Conservation (phyloP, 1,140 invertebrate species). For the Pygmarrhopalites habei region DNA sequence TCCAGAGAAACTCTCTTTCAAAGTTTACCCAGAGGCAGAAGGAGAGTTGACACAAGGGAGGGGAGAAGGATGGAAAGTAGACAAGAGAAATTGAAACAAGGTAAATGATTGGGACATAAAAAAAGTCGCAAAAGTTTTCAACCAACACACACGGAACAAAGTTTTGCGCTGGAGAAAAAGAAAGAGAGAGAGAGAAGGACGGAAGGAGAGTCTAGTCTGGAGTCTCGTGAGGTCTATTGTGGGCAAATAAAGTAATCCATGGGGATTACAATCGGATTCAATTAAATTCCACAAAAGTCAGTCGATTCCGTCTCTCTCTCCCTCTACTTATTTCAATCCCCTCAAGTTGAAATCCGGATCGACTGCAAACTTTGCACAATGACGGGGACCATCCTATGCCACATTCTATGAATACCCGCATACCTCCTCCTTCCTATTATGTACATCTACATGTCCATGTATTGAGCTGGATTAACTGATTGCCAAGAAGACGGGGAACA, state of each 20-base stretch:
- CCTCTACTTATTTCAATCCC: too few species aligned
- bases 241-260: constrained; percentile 25
- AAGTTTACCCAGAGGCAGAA: background rate
- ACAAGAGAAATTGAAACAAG: constrained; percentile 32
- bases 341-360: background rate
- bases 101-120: constrained; percentile 34
- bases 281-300: constrained; percentile 28
- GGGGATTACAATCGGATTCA: constrained; percentile 31
- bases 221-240: constrained; percentile 22
- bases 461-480: too few species aligned
- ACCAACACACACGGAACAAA: background rate
- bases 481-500: too few species aligned
- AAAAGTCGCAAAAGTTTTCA: constrained; percentile 28
- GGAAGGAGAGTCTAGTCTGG: background rate
- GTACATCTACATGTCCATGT: too few species aligned
- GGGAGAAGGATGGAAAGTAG: too few species aligned
- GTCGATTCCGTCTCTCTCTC: constrained; percentile 10
- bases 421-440: constrained; percentile 4
- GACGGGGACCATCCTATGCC: too few species aligned
- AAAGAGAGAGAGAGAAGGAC: background rate
- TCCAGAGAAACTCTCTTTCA: background rate
- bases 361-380: too few species aligned
- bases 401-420: background rate
- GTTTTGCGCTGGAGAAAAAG: background rate
- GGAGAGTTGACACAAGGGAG: background rate